Percentiles rank a stretch among this genome's conserved stretches.
These are phyloP conservation scores for Spodoptera exigua DNA, from an alignment of 2,888 invertebrate genomes.

Conservation along the genomic window DNA sequence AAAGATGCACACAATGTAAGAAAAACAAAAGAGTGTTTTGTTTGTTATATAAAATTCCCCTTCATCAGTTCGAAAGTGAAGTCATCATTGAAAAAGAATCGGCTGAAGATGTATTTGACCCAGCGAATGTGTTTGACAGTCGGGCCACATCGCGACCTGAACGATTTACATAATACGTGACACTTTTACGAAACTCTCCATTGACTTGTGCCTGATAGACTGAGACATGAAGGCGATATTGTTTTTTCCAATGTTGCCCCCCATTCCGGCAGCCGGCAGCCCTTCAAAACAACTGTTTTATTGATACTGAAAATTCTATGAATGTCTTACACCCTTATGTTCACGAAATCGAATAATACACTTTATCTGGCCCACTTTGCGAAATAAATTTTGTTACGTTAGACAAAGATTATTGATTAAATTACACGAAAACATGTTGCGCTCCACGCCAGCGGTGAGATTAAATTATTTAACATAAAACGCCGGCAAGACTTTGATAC, in stretches of 20 bases:
- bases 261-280: constrained; percentile 65
- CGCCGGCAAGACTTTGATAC: constrained; percentile 73
- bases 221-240: constrained; percentile 86
- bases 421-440: constrained; percentile 77
- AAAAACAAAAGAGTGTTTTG: constrained; percentile 61
- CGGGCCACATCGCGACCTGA: constrained; percentile 86
- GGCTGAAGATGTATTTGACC: constrained; percentile 76
- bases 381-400: constrained; percentile 69
- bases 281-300: constrained; percentile 78
- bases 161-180: constrained; percentile 89
- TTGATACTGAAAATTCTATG: constrained; percentile 80
- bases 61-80: constrained; percentile 74
- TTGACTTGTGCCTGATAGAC: constrained; percentile 85
- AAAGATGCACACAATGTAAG: constrained; percentile 9
- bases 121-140: constrained; percentile 84
- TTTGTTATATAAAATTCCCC: constrained; percentile 68
- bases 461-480: constrained; percentile 83
- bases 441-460: constrained; percentile 71
- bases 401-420: constrained; percentile 79
- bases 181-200: constrained; percentile 84
- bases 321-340: constrained; percentile 62
- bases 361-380: constrained; percentile 55
- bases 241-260: constrained; percentile 79
- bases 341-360: constrained; percentile 61
- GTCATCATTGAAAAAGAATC: constrained; percentile 82